Conservation (phyloP, 37 sponge, comb jelly and placozoan species). For the Chondrosia reniformis region DNA sequence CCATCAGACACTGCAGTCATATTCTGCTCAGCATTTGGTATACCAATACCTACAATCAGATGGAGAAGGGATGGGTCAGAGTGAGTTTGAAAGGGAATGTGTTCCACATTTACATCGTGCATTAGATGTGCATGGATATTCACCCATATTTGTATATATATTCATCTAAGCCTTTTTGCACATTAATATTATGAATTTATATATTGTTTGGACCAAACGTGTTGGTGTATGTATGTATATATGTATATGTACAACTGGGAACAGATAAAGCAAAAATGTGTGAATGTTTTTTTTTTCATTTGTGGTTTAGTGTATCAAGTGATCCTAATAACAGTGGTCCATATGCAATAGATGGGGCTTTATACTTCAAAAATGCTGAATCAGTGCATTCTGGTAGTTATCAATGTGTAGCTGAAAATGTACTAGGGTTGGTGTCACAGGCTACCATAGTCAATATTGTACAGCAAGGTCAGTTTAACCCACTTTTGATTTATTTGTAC, state of each 20-base stretch:
- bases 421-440: background rate
- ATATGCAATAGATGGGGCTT: background rate
- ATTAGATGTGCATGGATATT: too few relatives aligned
- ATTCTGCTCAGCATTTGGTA: too few relatives aligned
- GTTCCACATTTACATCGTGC: too few relatives aligned
- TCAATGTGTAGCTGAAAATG: background rate
- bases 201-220: too few relatives aligned
- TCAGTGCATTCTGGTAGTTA: background rate
- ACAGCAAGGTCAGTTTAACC: background rate
- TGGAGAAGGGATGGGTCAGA: too few relatives aligned
- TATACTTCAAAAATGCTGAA: background rate
- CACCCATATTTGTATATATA: too few relatives aligned
- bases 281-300: background rate
- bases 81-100: too few relatives aligned
- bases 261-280: background rate
- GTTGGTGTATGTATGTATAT: background rate
- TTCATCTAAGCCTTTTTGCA: too few relatives aligned
- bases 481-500: too few relatives aligned
- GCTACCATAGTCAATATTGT: background rate
- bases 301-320: background rate
- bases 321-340: background rate
- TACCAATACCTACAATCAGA: too few relatives aligned
- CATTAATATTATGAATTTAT: too few relatives aligned
- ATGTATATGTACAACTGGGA: background rate
- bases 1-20: too few relatives aligned